phyloP scores from a whole-genome alignment of 2,113 vertebrate species.

The Onychostoma macrolepis region DNA sequence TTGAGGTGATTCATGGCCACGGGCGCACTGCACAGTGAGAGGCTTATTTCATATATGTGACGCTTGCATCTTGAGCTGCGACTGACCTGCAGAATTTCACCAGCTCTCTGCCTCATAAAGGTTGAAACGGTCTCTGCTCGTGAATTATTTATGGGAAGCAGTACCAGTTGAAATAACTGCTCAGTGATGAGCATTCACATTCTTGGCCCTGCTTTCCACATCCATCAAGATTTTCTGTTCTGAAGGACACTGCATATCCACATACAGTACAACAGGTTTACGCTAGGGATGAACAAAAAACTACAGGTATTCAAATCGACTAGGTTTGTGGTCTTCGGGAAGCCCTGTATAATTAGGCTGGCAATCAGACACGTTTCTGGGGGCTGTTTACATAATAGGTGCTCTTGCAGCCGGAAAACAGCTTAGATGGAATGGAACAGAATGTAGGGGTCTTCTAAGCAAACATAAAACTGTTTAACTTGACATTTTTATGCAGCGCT shows the following conservation, averaged over 20 bases:
- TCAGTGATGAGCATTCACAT: constrained; percentile 56
- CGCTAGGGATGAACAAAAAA: neutral
- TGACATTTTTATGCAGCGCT: constrained; percentile 14
- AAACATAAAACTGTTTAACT: neutral
- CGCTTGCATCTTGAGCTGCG: constrained; percentile 47
- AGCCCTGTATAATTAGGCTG: neutral
- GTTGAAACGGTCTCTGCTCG: constrained; percentile 57
- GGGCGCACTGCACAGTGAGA: constrained; percentile 9
- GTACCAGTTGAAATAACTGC: constrained; percentile 54
- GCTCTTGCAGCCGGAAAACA: neutral
- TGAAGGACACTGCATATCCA: constrained; percentile 37
- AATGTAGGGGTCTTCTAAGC: neutral
- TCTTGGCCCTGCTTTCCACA: constrained; percentile 53
- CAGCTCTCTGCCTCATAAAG: constrained; percentile 47
- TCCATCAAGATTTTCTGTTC: constrained; percentile 60
- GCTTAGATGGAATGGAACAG: neutral
- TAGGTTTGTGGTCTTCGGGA: neutral
- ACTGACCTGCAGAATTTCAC: constrained; percentile 62
- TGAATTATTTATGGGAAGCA: constrained; percentile 68
- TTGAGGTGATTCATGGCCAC: constrained; percentile 35
- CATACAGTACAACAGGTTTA: neutral
- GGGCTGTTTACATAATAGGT: neutral
- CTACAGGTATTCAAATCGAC: neutral
- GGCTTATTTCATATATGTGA: constrained; percentile 49
- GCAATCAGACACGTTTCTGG: neutral